Conservation (phyloP, 2,888 invertebrate genomes). For the Ochropacha duplaris region DNA sequence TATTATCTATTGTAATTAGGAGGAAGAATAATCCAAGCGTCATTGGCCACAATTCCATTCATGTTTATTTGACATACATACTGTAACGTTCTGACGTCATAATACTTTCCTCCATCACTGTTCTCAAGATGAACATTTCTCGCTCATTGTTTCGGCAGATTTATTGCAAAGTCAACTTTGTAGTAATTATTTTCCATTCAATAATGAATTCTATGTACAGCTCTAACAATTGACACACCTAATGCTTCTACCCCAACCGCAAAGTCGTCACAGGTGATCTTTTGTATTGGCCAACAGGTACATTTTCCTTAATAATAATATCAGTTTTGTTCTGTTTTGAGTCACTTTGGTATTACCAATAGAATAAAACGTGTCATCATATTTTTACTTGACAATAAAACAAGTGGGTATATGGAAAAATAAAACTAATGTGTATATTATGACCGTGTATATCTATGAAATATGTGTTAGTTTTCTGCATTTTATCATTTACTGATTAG, state of each 20-base stretch:
- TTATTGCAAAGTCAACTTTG: too few species aligned
- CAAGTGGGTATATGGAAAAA: not conserved
- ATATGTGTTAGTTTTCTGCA: too few species aligned
- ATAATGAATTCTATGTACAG: not conserved
- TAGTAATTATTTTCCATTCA: not conserved
- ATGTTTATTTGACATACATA: not conserved
- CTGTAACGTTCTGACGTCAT: too few species aligned
- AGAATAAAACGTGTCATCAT: not conserved
- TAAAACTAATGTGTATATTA: too few species aligned
- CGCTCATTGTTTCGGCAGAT: too few species aligned
- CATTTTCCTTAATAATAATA: not conserved
- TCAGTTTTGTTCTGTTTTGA: not conserved
- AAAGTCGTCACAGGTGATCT: not conserved
- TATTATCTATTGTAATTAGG: not conserved
- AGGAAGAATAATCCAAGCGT: not conserved
- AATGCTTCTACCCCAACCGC: not conserved
- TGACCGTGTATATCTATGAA: too few species aligned
- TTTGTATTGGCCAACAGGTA: not conserved
- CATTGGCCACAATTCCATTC: not conserved
- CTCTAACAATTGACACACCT: not conserved
- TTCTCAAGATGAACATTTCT: too few species aligned
- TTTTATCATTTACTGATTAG: too few species aligned
- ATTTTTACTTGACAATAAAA: not conserved
- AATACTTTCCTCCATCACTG: not conserved
- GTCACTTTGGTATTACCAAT: not conserved